Evolutionary conservation across 2,888 invertebrate species (phyloP).

Genomic region (Lasioglossum oenotherae): DNA sequence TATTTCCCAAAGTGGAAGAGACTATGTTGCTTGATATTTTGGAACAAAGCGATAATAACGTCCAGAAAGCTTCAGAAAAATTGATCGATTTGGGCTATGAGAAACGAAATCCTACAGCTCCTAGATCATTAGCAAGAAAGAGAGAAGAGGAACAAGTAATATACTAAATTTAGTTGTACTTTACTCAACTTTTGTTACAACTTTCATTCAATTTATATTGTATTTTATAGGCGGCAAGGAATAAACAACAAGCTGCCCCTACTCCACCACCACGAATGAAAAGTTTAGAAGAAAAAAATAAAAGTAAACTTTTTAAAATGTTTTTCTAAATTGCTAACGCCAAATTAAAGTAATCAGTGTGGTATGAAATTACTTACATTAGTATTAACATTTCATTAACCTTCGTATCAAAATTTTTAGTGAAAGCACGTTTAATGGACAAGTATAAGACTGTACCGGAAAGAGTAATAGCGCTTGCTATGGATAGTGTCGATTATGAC

Average conservation of each 20-base stretch:
- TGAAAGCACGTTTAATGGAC: constrained; percentile 89
- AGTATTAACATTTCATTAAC: neutral
- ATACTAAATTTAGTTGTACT: neutral
- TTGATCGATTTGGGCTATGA: constrained; percentile 92
- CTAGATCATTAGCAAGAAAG: constrained; percentile 85
- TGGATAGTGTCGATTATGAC: constrained; percentile 95
- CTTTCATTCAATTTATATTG: constrained; percentile 10
- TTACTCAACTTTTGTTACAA: neutral
- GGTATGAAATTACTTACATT: neutral
- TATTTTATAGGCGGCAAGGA: constrained; percentile 59
- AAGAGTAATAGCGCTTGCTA: constrained; percentile 92
- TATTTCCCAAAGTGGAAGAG: constrained; percentile 96
- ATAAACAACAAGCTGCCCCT: constrained; percentile 70
- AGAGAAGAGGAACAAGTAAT: constrained; percentile 81
- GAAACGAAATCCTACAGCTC: constrained; percentile 89
- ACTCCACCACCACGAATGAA: constrained; percentile 88
- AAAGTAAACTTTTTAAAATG: constrained; percentile 85
- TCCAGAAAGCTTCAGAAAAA: constrained; percentile 94
- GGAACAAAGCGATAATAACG: constrained; percentile 95
- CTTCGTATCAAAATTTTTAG: constrained; percentile 84
- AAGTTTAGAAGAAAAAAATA: constrained; percentile 89
- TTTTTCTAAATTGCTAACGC: neutral
- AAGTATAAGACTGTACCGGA: constrained; percentile 92
- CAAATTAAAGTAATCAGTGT: neutral
- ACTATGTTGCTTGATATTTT: constrained; percentile 93